These are phyloP conservation scores for Meteorus sp. DNA, from an alignment of 1,140 invertebrate genomes.

Conservation along the genomic window DNA sequence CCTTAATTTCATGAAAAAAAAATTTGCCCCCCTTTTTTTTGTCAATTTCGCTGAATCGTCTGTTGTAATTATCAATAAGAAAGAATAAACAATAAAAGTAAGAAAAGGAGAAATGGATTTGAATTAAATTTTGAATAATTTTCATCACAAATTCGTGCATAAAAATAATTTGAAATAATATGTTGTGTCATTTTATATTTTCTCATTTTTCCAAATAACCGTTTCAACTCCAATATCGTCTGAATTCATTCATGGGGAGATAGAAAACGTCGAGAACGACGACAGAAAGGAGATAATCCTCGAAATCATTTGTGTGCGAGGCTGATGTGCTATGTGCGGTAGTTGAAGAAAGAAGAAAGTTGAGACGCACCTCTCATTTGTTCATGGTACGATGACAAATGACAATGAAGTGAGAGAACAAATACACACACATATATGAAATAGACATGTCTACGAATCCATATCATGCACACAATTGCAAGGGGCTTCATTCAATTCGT, in stretches of 20 bases:
- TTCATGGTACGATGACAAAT: conserved; percentile 54
- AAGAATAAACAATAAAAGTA: too few relatives aligned
- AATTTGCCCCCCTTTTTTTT: too few relatives aligned
- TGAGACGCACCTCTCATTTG: conserved; percentile 37
- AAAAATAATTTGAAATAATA: too few relatives aligned
- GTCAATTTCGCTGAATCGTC: too few relatives aligned
- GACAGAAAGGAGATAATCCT: conserved; percentile 47
- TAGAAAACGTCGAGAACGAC: conserved; percentile 11
- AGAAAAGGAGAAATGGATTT: too few relatives aligned
- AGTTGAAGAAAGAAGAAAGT: not conserved
- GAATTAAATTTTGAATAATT: too few relatives aligned
- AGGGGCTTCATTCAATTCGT: conserved; percentile 20
- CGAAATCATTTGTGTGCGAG: conserved; percentile 23
- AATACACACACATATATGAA: conserved; percentile 29
- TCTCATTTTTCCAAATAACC: too few relatives aligned
- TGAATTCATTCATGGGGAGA: conserved; percentile 41
- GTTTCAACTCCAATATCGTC: conserved; percentile 32
- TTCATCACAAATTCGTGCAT: too few relatives aligned
- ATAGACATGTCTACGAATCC: conserved; percentile 1
- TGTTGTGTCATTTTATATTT: too few relatives aligned
- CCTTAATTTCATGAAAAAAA: too few relatives aligned
- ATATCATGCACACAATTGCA: conserved; percentile 15
- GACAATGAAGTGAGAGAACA: conserved; percentile 50
- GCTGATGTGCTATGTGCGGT: too few relatives aligned
- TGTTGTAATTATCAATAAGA: too few relatives aligned